Evolutionary conservation across 2,113 vertebrate species (phyloP), one percentile per base, ranked within the genome.

Genomic region (Tenrec ecaudatus): DNA sequence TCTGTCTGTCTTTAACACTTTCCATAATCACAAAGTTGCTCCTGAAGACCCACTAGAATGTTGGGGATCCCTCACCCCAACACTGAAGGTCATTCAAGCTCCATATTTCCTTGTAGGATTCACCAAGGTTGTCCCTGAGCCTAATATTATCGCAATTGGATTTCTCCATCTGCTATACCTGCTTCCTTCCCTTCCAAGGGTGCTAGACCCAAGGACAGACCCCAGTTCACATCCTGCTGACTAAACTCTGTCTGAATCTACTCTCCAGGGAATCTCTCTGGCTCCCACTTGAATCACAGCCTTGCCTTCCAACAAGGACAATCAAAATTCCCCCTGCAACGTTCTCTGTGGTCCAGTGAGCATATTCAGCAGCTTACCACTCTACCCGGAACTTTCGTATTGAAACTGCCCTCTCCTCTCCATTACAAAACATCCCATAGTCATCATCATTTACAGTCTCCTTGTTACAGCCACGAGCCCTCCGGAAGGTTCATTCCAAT

Each of bases 401-500:
- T 89, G 77, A 96, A 97, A 92, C 82, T 69, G 78, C 64, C 92
- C 88, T 92, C 85, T 90, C 79, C 91, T 96, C 90, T 96, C 81
- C 77, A 96, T 96, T 96, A 93, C 96, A 97, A 96, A 96, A 96
- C 93, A 97, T 89, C 90, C 91, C 90, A 95, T 89, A 95, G 47
- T 89, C 58, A 90, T 38, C 85, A 94, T 93, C 96, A 89, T 96
- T 97, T 96, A 98, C 29, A 93, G 93, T 47, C 88, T 96, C 90
- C 68, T 2, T 94, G 83, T 68, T 96, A 86, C 60, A 91, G 75
- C 73, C 92, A 8, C 87, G 94, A 97, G 91, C 96, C 96, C 95
- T 17, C 27, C 97, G 96, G 97, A 98, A 43, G 95, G 88, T 92
- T 96, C 97, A 95, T 95, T 97, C 96, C 96, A 95, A 93, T 84